Base-by-base conservation (phyloP, 2,113 vertebrate species). In the Siniperca chuatsi region DNA sequence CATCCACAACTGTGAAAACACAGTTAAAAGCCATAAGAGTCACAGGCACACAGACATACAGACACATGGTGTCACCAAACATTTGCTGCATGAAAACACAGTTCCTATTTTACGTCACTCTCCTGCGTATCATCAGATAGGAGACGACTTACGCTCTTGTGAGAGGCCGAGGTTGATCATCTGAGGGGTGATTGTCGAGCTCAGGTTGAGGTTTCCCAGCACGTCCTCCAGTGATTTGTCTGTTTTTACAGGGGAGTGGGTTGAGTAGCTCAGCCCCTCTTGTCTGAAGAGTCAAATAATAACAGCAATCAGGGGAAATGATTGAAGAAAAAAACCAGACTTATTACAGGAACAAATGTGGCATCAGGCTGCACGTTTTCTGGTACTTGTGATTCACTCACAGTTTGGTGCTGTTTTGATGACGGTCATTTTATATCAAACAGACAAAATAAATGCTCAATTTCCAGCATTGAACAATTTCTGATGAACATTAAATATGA, bases 191-290 rank as follows among this genome's bases (percentile, higher is more conserved):
- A 94, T 90, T 25, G 95, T 89, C 29, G 97, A 96, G 87, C 93
- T 97, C 82, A 98, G 92, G 91, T 97, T 97, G 78, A 99, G 95
- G 86, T 98, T 97, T 94, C 96, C 95, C 91, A 98, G 96, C 54
- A 99, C 94, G 66, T 98, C 96, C 90, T 98, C 97, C 82, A 99
- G 92, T 82, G 94, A 90, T 87, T 89, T 97, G 90, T 97, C 94
- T 3, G 94, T 94, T 91, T 96, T 97, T 52, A 95, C 91, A 7
- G 95, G 92, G 12, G 95, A 92, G 82, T 95, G 89, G 81, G 93
- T 94, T 87, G 94, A 93, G 87, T 96, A 93, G 62, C 73, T 70
- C 13, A 82, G 94, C 81, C 88, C 95, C 78, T 96, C 95, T 83
- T 88, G 91, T 79, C 98, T 99, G 93, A 83, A 78, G 16, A 92